These are phyloP conservation scores for Girardinus metallicus DNA, from an alignment of 2,797 vertebrate species.

Conservation along the genomic window DNA sequence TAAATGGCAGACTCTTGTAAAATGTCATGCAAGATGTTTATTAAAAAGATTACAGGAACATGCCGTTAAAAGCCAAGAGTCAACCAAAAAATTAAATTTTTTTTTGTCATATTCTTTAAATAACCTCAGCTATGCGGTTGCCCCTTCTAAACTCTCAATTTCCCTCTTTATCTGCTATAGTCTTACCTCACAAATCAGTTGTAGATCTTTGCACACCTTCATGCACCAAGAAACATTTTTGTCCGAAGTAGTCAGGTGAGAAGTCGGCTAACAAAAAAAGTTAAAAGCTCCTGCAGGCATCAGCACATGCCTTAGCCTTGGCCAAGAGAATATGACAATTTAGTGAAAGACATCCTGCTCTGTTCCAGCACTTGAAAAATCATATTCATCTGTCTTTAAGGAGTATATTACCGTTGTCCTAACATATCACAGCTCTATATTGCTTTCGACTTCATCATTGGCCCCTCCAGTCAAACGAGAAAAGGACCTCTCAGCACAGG, in stretches of 20 bases:
- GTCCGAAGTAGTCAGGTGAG: neutral
- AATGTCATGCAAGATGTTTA: neutral
- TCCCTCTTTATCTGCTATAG: neutral
- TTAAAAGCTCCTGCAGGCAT: neutral
- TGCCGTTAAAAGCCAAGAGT: neutral
- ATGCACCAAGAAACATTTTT: neutral
- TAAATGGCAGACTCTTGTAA: neutral
- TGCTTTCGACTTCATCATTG: conserved; percentile 1
- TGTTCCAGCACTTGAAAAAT: neutral
- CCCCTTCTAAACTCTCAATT: neutral
- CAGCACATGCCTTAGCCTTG: neutral
- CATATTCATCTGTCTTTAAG: neutral
- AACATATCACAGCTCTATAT: conserved; percentile 4
- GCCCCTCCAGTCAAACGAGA: neutral
- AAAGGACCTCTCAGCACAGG: neutral
- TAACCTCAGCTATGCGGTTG: neutral
- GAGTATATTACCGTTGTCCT: neutral
- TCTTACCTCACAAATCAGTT: neutral
- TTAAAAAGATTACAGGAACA: neutral
- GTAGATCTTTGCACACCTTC: neutral
- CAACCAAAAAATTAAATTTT: neutral
- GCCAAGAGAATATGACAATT: neutral
- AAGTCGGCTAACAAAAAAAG: neutral
- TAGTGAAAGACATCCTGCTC: neutral
- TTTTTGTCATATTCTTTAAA: neutral